These are phyloP conservation scores for Osmerus mordax DNA, from an alignment of 2,113 vertebrate species.

Conservation along the genomic window DNA sequence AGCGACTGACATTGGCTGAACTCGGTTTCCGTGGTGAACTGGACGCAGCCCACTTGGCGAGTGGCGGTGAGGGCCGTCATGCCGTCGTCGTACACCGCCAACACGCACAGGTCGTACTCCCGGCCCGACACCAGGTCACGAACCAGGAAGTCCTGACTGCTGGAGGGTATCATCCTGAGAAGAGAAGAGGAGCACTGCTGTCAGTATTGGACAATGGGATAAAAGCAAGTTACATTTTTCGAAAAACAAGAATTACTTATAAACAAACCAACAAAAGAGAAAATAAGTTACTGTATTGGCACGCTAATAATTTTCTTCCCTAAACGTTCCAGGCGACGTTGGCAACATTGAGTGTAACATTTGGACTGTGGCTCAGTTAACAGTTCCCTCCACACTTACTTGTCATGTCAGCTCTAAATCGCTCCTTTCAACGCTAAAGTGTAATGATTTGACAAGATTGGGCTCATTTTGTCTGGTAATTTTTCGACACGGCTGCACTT, in stretches of 20 bases:
- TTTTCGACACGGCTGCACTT: not conserved
- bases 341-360: no score
- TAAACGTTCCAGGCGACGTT: no score
- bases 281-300: no score
- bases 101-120: constrained; percentile 87
- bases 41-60: constrained; percentile 77
- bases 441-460: not conserved
- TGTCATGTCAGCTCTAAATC: not conserved
- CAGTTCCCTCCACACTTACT: not conserved
- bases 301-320: no score
- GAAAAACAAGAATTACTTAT: not conserved
- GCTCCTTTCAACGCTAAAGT: not conserved
- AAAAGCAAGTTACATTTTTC: not conserved
- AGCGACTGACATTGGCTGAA: constrained; percentile 82
- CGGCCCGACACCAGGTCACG: constrained; percentile 86
- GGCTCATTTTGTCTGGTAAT: not conserved
- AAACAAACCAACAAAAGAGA: no score
- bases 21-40: constrained; percentile 80
- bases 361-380: no score
- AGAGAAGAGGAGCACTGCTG: constrained; percentile 2
- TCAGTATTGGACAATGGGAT: not conserved
- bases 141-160: constrained; percentile 86
- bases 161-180: constrained; percentile 89
- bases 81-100: constrained; percentile 83
- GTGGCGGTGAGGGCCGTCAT: constrained; percentile 82